Conservation (phyloP, 2,888 invertebrate species). For the Brenthis ino region DNA sequence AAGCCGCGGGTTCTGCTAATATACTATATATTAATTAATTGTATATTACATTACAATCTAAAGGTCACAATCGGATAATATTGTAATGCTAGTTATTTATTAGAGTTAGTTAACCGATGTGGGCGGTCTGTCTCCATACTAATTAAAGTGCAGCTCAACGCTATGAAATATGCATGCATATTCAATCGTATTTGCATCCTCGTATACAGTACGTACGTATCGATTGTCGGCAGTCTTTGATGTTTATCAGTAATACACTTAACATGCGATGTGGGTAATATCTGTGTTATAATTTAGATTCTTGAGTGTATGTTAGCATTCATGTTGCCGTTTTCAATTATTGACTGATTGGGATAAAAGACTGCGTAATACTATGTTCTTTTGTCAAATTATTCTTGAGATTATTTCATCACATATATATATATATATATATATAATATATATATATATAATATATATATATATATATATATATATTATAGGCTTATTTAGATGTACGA, state of each 20-base stretch:
- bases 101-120: constrained; percentile 35
- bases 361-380: too few relatives aligned
- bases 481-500: too few relatives aligned
- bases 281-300: constrained; percentile 1
- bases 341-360: too few relatives aligned
- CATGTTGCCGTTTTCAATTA: too few relatives aligned
- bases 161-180: constrained; percentile 58
- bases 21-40: too few relatives aligned
- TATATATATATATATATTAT: too few relatives aligned
- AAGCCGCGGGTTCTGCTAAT: too few relatives aligned
- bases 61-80: background rate
- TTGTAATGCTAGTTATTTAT: constrained; percentile 1
- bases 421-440: too few relatives aligned
- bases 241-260: constrained; percentile 28
- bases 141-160: constrained; percentile 53
- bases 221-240: constrained; percentile 42
- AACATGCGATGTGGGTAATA: constrained; percentile 3
- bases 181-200: constrained; percentile 47
- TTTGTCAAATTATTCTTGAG: too few relatives aligned
- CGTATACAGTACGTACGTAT: constrained; percentile 48
- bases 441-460: too few relatives aligned
- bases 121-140: constrained; percentile 53
- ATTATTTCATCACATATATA: too few relatives aligned
- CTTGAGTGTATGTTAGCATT: background rate
- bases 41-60: background rate